Conservation (phyloP, 2,113 vertebrate genomes). For the Hydropotes inermis region DNA sequence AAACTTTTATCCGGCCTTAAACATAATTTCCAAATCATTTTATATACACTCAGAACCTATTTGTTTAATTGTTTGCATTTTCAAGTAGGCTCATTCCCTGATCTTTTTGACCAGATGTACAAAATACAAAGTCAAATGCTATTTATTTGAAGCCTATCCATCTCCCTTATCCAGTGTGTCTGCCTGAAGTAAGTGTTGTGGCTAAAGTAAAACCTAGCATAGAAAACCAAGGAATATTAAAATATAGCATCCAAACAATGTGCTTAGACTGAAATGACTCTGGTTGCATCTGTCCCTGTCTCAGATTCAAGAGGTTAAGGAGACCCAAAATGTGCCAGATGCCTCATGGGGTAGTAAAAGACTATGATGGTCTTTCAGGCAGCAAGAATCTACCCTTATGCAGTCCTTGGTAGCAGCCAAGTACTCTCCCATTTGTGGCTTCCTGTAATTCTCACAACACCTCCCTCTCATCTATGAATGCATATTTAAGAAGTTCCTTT, state of each 20-base stretch:
- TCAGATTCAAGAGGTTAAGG: not conserved
- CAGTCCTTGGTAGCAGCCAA: not conserved
- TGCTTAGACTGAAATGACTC: not conserved
- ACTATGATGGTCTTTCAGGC: not conserved
- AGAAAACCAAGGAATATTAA: not conserved
- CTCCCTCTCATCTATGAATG: not conserved
- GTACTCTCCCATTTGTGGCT: not conserved
- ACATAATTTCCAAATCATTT: not conserved
- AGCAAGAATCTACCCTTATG: not conserved
- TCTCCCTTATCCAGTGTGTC: not conserved
- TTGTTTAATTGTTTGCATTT: not conserved
- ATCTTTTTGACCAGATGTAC: not conserved
- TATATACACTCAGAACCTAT: not conserved
- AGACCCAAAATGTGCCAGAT: not conserved
- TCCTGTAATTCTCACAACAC: not conserved
- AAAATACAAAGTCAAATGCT: not conserved
- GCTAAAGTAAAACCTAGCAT: not conserved
- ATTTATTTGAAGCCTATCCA: not conserved
- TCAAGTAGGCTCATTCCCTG: not conserved
- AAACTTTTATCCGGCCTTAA: not conserved
- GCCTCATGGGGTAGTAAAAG: not conserved
- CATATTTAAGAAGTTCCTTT: not conserved
- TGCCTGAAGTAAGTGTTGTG: not conserved
- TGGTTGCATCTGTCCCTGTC: not conserved
- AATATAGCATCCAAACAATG: not conserved